Conservation (phyloP, 2,888 invertebrate species). For the Apodemia duryi region DNA sequence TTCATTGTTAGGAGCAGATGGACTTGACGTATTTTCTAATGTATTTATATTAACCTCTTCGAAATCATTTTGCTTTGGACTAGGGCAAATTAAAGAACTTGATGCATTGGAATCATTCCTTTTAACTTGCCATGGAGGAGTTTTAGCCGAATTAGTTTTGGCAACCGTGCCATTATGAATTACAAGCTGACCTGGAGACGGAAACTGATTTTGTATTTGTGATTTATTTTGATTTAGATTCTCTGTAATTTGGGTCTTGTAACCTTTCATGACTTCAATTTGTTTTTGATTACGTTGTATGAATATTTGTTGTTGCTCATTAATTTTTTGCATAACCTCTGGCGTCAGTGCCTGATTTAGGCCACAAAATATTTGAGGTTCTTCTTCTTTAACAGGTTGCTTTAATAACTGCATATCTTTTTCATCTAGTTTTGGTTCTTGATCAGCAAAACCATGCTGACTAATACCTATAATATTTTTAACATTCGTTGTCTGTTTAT, state of each 20-base stretch:
- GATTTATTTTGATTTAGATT: slow-evolving; percentile 53
- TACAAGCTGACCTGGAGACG: slow-evolving; percentile 63
- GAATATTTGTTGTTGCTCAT: slow-evolving; percentile 78
- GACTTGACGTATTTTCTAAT: slow-evolving; percentile 57
- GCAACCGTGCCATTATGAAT: slow-evolving; percentile 73
- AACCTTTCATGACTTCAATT: slow-evolving; percentile 76
- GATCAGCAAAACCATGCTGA: slow-evolving; percentile 41
- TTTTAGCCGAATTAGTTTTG: slow-evolving; percentile 73
- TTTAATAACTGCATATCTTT: slow-evolving; percentile 46
- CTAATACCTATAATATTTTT: slow-evolving; percentile 44
- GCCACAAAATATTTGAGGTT: slow-evolving; percentile 68
- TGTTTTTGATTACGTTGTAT: slow-evolving; percentile 77
- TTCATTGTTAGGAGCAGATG: slow-evolving; percentile 55
- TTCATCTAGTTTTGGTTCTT: slow-evolving; percentile 54
- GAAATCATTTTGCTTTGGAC: slow-evolving; percentile 55
- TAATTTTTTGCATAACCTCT: slow-evolving; percentile 77
- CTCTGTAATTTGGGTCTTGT: slow-evolving; percentile 57
- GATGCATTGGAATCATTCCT: slow-evolving; percentile 48
- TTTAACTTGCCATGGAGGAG: slow-evolving; percentile 81
- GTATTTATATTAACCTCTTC: slow-evolving; percentile 57
- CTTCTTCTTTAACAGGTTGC: slow-evolving; percentile 55
- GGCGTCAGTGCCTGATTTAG: slow-evolving; percentile 70
- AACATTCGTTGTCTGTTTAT: slow-evolving; percentile 47
- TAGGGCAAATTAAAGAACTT: slow-evolving; percentile 53
- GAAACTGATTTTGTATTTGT: slow-evolving; percentile 51